Evolutionary conservation across 2,888 invertebrate species (phyloP).

Genomic region (Acleris laterana): DNA sequence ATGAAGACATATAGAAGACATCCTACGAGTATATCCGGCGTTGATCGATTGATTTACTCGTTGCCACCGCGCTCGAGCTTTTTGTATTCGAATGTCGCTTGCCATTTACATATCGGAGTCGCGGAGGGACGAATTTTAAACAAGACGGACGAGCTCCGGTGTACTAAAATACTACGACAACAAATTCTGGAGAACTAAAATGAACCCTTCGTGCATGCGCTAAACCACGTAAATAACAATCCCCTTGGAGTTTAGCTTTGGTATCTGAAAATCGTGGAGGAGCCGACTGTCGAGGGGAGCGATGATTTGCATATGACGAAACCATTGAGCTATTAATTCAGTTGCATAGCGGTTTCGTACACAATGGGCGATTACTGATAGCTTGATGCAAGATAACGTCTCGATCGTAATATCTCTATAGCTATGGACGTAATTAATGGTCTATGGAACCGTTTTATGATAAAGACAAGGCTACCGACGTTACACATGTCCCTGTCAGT

Average conservation of each 20-base stretch:
- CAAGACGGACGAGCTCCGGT: slow-evolving; percentile 67
- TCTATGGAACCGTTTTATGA: slow-evolving; percentile 26
- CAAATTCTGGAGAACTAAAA: slow-evolving; percentile 4
- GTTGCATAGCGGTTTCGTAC: slow-evolving; percentile 41
- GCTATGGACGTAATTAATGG: slow-evolving; percentile 24
- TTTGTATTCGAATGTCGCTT: slow-evolving; percentile 82
- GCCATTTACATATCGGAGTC: slow-evolving; percentile 79
- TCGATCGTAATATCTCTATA: slow-evolving; percentile 28
- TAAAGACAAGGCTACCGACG: slow-evolving; percentile 18
- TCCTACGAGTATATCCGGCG: slow-evolving; percentile 81
- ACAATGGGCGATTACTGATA: slow-evolving; percentile 36
- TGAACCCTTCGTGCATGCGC: slow-evolving; percentile 1
- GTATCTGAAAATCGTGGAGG: slow-evolving; percentile 15
- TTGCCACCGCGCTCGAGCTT: slow-evolving; percentile 83
- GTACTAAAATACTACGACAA: slow-evolving; percentile 47
- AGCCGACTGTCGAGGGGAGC: not conserved
- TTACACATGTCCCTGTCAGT: slow-evolving; percentile 15
- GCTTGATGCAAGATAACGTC: slow-evolving; percentile 33
- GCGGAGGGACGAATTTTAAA: slow-evolving; percentile 78
- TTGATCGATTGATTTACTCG: slow-evolving; percentile 85
- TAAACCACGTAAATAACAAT: slow-evolving; percentile 19
- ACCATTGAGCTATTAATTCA: slow-evolving; percentile 59
- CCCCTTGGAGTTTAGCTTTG: slow-evolving; percentile 8
- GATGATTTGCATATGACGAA: slow-evolving; percentile 69
- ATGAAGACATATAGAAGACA: slow-evolving; percentile 76